phyloP scores from a whole-genome alignment of 2,888 invertebrate genomes.

The Dinocampus coccinellae region DNA sequence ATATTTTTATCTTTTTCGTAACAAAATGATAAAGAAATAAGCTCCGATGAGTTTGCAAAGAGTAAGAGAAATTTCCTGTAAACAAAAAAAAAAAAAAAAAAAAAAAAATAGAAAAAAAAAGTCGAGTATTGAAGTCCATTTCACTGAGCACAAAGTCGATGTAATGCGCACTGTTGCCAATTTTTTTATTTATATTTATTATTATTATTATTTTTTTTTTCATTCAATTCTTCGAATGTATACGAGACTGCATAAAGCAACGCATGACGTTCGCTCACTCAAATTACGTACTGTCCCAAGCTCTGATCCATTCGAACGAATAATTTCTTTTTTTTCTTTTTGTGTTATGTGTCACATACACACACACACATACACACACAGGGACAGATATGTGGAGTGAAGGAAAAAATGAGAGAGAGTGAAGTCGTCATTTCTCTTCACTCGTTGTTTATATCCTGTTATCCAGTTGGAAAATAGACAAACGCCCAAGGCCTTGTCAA shows the following conservation, averaged over 20 bases:
- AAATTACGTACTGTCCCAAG: slow-evolving; percentile 29
- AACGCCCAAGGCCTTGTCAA: slow-evolving; percentile 26
- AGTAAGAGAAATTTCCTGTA: not conserved
- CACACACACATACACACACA: too few relatives aligned
- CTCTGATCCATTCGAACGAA: not conserved
- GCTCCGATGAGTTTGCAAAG: slow-evolving; percentile 3
- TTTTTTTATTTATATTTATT: too few relatives aligned
- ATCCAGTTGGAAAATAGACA: slow-evolving; percentile 27
- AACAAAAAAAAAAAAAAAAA: too few relatives aligned
- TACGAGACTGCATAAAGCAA: slow-evolving; percentile 16
- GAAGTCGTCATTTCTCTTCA: slow-evolving; percentile 14
- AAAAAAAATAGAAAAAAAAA: too few relatives aligned
- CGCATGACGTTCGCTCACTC: slow-evolving; percentile 38
- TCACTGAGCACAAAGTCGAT: slow-evolving; percentile 43
- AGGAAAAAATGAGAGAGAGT: too few relatives aligned
- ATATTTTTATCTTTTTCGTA: too few relatives aligned
- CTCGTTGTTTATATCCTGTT: slow-evolving; percentile 1
- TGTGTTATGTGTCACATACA: not conserved
- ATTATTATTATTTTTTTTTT: too few relatives aligned
- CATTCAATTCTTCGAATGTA: slow-evolving; percentile 4
- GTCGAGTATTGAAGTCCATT: slow-evolving; percentile 40
- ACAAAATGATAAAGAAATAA: slow-evolving; percentile 2
- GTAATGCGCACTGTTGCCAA: slow-evolving; percentile 33
- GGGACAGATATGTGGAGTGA: too few relatives aligned
- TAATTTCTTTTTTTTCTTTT: not conserved